phyloP scores from a whole-genome alignment of 2,797 vertebrate genomes.

The Tangara arthus region DNA sequence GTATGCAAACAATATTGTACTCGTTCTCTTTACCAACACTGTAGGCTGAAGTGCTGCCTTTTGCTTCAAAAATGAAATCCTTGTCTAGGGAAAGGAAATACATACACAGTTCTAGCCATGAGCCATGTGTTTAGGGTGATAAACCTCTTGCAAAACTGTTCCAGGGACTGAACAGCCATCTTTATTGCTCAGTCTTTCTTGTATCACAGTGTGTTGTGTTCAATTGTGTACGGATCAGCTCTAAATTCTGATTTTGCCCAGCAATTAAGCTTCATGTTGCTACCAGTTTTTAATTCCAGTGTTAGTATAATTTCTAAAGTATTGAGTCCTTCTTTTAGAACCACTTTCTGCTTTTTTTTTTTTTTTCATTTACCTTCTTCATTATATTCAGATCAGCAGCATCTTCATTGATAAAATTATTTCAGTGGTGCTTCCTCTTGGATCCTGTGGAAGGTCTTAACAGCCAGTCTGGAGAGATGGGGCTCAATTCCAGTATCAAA shows the following conservation, averaged over 20 bases:
- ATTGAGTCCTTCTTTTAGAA: background rate
- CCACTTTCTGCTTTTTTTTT: background rate
- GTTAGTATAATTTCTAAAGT: background rate
- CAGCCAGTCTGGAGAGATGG: background rate
- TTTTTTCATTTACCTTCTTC: background rate
- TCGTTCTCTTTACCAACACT: fast-evolving
- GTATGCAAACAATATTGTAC: background rate
- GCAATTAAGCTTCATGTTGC: background rate
- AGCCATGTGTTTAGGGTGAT: background rate
- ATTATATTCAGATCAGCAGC: background rate
- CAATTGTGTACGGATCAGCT: background rate
- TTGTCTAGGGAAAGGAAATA: background rate
- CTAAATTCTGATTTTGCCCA: background rate
- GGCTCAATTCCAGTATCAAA: background rate
- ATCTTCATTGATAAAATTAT: background rate
- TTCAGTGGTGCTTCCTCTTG: background rate
- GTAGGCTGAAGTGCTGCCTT: background rate
- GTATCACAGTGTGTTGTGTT: fast-evolving
- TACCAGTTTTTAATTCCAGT: background rate
- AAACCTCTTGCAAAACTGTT: background rate
- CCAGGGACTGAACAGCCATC: background rate
- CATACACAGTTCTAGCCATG: fast-evolving
- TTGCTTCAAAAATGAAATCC: background rate
- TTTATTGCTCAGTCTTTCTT: background rate
- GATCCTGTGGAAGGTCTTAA: background rate